phyloP scores from a whole-genome alignment of 2,797 vertebrate species.

The Allobates femoralis region DNA sequence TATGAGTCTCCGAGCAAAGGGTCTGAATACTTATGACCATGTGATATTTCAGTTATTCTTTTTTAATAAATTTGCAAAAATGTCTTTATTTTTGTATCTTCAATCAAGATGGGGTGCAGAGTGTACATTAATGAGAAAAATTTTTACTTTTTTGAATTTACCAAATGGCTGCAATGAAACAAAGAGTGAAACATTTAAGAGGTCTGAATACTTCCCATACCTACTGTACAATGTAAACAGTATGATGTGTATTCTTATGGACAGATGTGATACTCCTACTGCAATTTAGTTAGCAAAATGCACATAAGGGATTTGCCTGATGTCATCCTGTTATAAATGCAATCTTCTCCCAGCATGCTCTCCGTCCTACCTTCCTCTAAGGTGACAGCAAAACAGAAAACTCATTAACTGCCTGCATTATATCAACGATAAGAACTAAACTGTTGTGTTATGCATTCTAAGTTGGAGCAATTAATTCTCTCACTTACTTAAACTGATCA shows the following conservation, averaged over 20 bases:
- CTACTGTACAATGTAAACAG: constrained; percentile 44
- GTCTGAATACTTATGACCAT: too few species aligned
- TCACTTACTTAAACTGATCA: constrained; percentile 98
- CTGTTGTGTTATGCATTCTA: constrained; percentile 84
- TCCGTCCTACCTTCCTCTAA: constrained; percentile 77
- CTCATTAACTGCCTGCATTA: constrained; percentile 82
- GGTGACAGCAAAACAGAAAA: constrained; percentile 80
- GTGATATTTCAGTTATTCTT: too few species aligned
- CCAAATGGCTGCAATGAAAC: too few species aligned
- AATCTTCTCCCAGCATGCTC: constrained; percentile 75
- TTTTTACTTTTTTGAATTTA: too few species aligned
- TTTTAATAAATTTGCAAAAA: too few species aligned
- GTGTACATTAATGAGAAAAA: too few species aligned
- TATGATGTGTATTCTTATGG: constrained; percentile 75
- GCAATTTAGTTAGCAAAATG: constrained; percentile 70
- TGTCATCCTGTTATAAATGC: constrained; percentile 64
- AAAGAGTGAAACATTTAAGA: too few species aligned
- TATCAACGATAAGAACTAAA: constrained; percentile 81
- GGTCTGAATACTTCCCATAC: too few species aligned
- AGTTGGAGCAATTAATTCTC: constrained; percentile 94
- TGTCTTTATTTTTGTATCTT: too few species aligned
- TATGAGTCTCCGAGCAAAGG: too few species aligned
- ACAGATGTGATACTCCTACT: constrained; percentile 72
- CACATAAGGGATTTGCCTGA: constrained; percentile 78
- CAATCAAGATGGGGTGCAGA: too few species aligned